Conservation (phyloP, 2,888 invertebrate species). For the Pecten maximus region DNA sequence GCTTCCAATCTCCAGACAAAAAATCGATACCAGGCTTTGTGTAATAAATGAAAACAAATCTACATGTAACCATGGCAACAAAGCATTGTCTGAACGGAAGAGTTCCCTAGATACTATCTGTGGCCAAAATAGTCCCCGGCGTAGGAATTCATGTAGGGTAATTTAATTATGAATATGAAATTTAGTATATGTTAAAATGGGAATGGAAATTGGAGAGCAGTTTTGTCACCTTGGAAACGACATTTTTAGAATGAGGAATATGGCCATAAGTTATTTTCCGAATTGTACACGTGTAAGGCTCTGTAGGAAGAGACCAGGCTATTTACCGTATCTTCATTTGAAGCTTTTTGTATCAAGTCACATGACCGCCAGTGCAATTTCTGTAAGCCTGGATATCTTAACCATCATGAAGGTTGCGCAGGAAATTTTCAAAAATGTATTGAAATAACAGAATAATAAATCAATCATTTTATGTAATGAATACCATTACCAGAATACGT, state of each 20-base stretch:
- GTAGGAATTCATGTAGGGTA: constrained; percentile 20
- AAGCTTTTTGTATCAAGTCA: not conserved
- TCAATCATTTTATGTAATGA: not conserved
- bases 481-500: not conserved
- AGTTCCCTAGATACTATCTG: not conserved
- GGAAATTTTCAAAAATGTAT: no score
- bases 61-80: constrained; percentile 25
- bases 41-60: constrained; percentile 35
- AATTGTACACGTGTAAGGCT: not conserved
- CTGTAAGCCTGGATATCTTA: not conserved
- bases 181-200: constrained; percentile 22
- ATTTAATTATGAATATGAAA: constrained; percentile 28
- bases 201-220: constrained; percentile 14
- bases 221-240: constrained; percentile 32
- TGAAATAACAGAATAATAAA: no score
- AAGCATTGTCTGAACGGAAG: constrained; percentile 24
- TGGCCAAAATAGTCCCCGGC: constrained; percentile 24
- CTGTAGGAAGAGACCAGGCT: not conserved
- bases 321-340: not conserved
- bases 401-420: no score
- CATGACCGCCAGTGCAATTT: not conserved
- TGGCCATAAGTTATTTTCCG: not conserved
- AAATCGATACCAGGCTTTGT: constrained; percentile 22
- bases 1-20: not conserved
- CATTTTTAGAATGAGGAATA: not conserved